Evolutionary conservation across 2,888 invertebrate genomes (phyloP).

Genomic region (Drosophila histrio): DNA sequence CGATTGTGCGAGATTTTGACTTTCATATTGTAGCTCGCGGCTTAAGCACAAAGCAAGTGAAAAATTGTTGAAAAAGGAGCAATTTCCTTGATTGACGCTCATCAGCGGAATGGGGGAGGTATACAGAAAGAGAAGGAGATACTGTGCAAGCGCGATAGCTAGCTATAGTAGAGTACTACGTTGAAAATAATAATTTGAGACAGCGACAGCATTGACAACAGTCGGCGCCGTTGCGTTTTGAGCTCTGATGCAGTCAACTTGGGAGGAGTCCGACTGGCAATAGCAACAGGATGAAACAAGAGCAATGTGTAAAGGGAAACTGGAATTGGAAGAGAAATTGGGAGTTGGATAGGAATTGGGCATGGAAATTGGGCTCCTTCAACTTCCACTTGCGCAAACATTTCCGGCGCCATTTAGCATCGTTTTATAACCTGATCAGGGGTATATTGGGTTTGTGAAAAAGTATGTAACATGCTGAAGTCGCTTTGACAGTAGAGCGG

Average conservation of each 20-base stretch:
- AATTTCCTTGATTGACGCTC: constrained; percentile 78
- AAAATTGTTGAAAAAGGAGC: constrained; percentile 76
- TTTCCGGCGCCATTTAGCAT: constrained; percentile 69
- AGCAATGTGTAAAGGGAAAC: not conserved
- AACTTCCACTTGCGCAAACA: constrained; percentile 60
- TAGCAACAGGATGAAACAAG: constrained; percentile 3
- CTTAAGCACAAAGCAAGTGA: constrained; percentile 62
- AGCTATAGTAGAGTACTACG: not conserved
- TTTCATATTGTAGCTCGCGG: constrained; percentile 41
- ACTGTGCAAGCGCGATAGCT: not conserved
- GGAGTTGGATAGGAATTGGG: constrained; percentile 5
- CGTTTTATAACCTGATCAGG: too few species aligned
- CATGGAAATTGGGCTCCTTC: constrained; percentile 45
- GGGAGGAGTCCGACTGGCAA: constrained; percentile 25
- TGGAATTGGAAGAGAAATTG: constrained; percentile 5
- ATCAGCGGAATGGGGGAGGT: constrained; percentile 49
- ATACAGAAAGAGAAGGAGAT: not conserved
- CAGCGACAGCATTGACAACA: constrained; percentile 36
- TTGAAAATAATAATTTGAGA: constrained; percentile 28
- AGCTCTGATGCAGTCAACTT: constrained; percentile 44
- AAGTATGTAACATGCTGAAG: too few species aligned
- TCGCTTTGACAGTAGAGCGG: too few species aligned
- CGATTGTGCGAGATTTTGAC: constrained; percentile 32
- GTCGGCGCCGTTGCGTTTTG: constrained; percentile 35
- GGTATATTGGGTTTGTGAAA: too few species aligned